Evolutionary conservation across 1,140 invertebrate genomes (phyloP), one percentile per base, ranked within the genome.

Genomic region (Semibalanus balanoides): DNA sequence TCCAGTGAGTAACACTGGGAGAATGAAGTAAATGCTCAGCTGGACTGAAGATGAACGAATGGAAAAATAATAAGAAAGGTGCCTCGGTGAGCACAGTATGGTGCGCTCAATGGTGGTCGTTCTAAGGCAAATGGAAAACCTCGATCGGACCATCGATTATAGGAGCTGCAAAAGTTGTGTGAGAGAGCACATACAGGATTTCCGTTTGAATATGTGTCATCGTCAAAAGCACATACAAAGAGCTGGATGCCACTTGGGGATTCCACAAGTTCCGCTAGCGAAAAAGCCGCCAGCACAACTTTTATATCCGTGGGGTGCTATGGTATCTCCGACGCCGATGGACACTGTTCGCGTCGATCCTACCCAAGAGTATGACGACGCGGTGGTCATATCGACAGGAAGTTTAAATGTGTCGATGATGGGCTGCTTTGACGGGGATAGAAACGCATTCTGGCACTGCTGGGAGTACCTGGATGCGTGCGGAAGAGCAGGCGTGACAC

Each of bases 321-420:
- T 51, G 74, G 30, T 74, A 74, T 51, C 70, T 31, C 5, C 3
- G 74, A 74, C 30, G 17, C 74, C 74, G 7, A 74, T 31, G 19
- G 76, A 0, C 74, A 75, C 30, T 75, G 76, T 35, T 30, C 71
- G 69, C 73, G 7, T 19, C 22, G 76, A 76, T 27, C 76, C 17
- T 76, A 31, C 64, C 75, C 0, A 76, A 76, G 29, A 25, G 7
- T 74, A 40, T 17, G 69, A 75, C 28, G 69, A 74, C 17, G 35
- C 35, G 35, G 35, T 40, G 35, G 35, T 40, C 64, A 28, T 9
- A 74, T 76, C 25, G 25, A 71, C n/a, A 74, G 30, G 7, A 43
- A 69, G 28, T n/a, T 74, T 28, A 74, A 76, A 35, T 75, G 76
- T 30, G 71, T 76, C 7, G 71, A 76, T n/a, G 76, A 76, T 30